Base-by-base conservation (phyloP, 2,113 vertebrate genomes). In the Amazona vittata region DNA sequence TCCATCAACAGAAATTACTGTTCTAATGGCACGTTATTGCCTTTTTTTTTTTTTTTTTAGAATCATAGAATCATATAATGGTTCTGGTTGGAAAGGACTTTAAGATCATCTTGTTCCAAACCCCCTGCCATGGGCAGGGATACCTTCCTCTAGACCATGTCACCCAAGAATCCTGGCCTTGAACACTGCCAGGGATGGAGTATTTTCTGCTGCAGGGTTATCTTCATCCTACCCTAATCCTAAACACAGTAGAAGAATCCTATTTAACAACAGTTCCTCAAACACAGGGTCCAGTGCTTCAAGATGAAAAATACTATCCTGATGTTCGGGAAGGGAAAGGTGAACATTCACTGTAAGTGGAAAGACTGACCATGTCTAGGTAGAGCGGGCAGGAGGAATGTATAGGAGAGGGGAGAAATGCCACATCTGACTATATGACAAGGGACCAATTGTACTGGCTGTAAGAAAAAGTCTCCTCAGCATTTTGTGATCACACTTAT, bases 391-490 rank as follows among this genome's bases (percentile, higher is more conserved):
- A 86, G 75, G 46, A 79, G 49, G 47, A 86, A 92, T 68, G 55
- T 74, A 33, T 49, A 73, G 64, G 65, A 62, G 37, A 77, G 63
- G 89, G 86, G 83, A 94, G 91, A 97, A 96, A 90, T 79, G 86
- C 69, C 80, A 76, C 76, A 49, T 70, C 55, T 83, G 29, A 33
- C n/a, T 64, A 13, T 2, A 87, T 63, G 94, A 69, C 52, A 84
- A 83, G 96, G 70, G 55, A 85, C 55, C 21, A 64, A 59, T 76
- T 60, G 35, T 73, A 35, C 44, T 29, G 25, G 26, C 44, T 73
- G 31, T 70, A 67, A 87, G 77, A 44, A 84, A 47, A 44, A 24
- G 21, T 39, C 29, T 39, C 28, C 44, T 62, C 35, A 71, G 55
- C 3, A 0, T 5, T 4, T 25, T 70, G 52, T 53, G 39, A 16